Evolutionary conservation across 2,797 vertebrate species (phyloP), one percentile per base, ranked within the genome.

Genomic region (Urosaurus nigricauda): DNA sequence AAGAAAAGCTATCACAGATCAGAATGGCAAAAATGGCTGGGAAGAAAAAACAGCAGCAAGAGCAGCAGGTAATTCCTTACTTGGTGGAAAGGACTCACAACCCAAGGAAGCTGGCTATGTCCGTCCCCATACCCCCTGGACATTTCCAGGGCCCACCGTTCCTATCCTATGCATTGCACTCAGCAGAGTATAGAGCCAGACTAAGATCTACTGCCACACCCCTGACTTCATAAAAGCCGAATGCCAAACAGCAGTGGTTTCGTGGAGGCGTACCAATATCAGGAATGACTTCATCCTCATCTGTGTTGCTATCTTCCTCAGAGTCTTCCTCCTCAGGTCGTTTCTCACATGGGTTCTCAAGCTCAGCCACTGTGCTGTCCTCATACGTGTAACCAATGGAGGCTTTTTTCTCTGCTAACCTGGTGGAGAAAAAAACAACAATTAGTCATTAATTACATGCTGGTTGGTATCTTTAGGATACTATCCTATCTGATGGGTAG

Each of bases 301-400:
- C 97, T 0, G 98, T 98, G 94, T 99, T 98, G 94, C 99, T 98
- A 0, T 98, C 98, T 87, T 99, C 98, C 53, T 98, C 98, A 0
- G 98, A 98, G 0, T 98, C 99, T 5, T 98, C 98, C 68, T 99
- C 98, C 1, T 99, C 98, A 0, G 98, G 97, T 0, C 97, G 96
- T 85, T 98, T 98, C 65, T 99, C 98, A 0, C 96, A 92, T 32
- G 93, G 96, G 19, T 96, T 97, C 0, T 98, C 98, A 0, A 98
- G 96, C 91, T 99, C 98, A 0, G 98, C 96, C 95, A 99, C 98
- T 0, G 98, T 98, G 96, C 98, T 99, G 96, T 99, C 98, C 92
- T 99, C 99, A 0, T 99, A 99, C 0, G 98, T 99, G 95, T 99
- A 99, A 19, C 99, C 99, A 0, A 99, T 99, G 40, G 98, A 98